Conservation (phyloP, 1,140 invertebrate species). For the Episyrphus balteatus region DNA sequence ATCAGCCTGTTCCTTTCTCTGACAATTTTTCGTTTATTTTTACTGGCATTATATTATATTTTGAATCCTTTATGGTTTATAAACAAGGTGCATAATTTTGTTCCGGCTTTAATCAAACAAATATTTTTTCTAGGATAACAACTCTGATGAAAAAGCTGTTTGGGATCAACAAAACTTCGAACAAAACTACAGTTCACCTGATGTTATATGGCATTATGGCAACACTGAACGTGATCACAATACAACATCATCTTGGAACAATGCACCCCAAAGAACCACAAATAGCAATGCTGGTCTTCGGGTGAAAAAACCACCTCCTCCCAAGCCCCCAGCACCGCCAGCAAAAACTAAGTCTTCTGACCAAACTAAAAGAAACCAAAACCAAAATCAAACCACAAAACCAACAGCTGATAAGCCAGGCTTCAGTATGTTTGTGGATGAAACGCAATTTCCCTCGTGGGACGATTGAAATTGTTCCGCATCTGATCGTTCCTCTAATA, state of each 20-base stretch:
- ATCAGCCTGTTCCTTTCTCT: too few species aligned
- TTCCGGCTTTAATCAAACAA: neutral
- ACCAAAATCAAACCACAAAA: slow-evolving; percentile 7
- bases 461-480: slow-evolving; percentile 23
- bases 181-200: neutral
- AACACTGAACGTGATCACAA: neutral
- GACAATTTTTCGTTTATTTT: too few species aligned
- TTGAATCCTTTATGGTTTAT: too few species aligned
- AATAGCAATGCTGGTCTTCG: neutral
- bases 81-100: too few species aligned
- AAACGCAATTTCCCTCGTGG: slow-evolving; percentile 34
- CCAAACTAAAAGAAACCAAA: neutral
- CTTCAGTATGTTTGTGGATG: slow-evolving; percentile 36
- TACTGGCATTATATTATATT: too few species aligned
- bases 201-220: neutral
- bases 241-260: neutral
- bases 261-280: too few species aligned
- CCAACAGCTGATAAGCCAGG: slow-evolving; percentile 7
- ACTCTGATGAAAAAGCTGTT: slow-evolving; percentile 33
- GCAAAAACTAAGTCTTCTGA: too few species aligned
- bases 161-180: slow-evolving; percentile 27
- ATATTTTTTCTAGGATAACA: slow-evolving; percentile 28
- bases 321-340: neutral
- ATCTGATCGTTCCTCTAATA: neutral
- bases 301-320: slow-evolving; percentile 4